Base-by-base conservation (phyloP, 1,140 invertebrate species). In the Atta colombica region DNA sequence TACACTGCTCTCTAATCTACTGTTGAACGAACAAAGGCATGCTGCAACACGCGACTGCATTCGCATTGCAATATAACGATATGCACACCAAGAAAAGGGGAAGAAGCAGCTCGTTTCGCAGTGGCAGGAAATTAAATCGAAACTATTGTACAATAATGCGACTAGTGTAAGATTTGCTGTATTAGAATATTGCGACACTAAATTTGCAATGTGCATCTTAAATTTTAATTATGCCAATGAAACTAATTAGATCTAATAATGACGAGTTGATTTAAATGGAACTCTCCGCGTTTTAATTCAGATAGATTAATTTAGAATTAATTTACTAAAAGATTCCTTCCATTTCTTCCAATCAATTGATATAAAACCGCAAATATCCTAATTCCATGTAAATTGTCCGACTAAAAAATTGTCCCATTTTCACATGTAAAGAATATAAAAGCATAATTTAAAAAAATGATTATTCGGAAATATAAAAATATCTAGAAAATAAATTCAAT, bases 1-100 rank as follows among this genome's bases (percentile, higher is more conserved):
- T 88, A 72, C 58, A 68, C 58, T 66, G 39, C 21, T 65, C 87
- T 89, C 51, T 87, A 87, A 90, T 89, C 87, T 72, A 68, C 28
- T 16, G 55, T 14, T 35, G 77, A 66, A 72, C 58, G 72, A 85
- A 87, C 80, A 86, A 74, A 80, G 75, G 49, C 25, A 55, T 21
- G 51, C 45, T 82, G 51, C 78, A 60, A 82, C 53, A 82, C 14
- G 58, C 51, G 55, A 74, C 71, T 82, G 35, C 25, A 31, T 82
- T 74, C n/a, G 55, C 55, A 82, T 80, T 35, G 77, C 63, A 69
- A 69, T 39, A 31, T 80, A 74, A 82, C 68, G 51, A 55, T 25
- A 28, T 35, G 53, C 66, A 35, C 65, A 55, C 35, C 25, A 60
- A 49, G 69, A 75, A 61, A 18, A 51, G 25, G 25, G n/a, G 28